Evolutionary conservation across 1,140 invertebrate species (phyloP), one percentile per base, ranked within the genome.

Genomic region (Solen grandis): DNA sequence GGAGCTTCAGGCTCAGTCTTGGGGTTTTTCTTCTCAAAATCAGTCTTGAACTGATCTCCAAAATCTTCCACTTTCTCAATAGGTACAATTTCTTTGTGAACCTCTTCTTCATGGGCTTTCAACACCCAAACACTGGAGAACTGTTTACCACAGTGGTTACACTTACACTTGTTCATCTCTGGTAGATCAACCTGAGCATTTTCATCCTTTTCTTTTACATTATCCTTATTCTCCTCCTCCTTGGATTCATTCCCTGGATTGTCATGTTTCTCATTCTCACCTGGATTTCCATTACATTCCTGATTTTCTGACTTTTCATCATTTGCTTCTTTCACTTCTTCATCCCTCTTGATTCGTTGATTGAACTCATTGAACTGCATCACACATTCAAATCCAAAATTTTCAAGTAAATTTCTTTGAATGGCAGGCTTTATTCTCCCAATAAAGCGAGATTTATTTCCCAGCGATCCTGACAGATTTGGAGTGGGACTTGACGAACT

Each of bases 331-430:
- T 38, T 41, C 25, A 66, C 72, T 62, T 75, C 81, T 54, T 82
- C 69, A 29, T 68, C 94, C 92, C 77, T 95, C 94, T 78, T 95
- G 60, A 38, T 69, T 87, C 95, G 94, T 89, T 97, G 96, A 88
- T 97, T 96, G 88, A 96, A 96, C 90, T 98, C 97, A 93, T 98
- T 98, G 91, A 97, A 98, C 92, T 98, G 97, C 96, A 98, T 98
- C 4, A 98, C 97, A 81, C 98, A 94, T 90, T 98, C 97, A 92
- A 98, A 98, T 2, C 97, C 97, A 92, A 97, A 98, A 85, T 96
- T 97, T 92, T 98, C 97, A 33, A 98, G 91, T 25, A 98, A 92
- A 92, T 97, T 96, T 90, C 97, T 97, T 92, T 97, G 97, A 93
- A 97, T 96, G 89, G 97, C 96, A 31, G 96, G 87, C 77, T 90